Evolutionary conservation across 2,888 invertebrate genomes (phyloP).

Genomic region (Resseliella maxima): DNA sequence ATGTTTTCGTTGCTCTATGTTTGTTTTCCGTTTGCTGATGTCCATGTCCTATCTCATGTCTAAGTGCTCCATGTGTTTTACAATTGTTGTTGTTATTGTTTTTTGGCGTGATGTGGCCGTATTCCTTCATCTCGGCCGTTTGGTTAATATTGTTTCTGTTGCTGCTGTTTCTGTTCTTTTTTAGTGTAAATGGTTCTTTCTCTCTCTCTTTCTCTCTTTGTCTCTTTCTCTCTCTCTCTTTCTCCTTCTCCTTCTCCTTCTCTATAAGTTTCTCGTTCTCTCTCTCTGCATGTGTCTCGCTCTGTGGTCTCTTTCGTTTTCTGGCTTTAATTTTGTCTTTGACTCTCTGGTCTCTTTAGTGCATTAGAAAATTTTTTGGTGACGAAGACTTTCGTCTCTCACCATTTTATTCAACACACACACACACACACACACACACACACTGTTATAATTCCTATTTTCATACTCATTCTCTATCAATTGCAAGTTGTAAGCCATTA

Average conservation of each 20-base stretch:
- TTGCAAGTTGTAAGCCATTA: slow-evolving; percentile 49
- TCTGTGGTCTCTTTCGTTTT: too few species aligned
- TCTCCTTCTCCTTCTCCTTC: too few species aligned
- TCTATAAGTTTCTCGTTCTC: too few species aligned
- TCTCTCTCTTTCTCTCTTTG: too few species aligned
- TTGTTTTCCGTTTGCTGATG: slow-evolving; percentile 1
- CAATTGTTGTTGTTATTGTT: neutral
- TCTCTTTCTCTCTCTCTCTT: too few species aligned
- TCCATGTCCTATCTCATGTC: neutral
- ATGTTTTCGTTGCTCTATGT: neutral
- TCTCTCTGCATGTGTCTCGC: too few species aligned
- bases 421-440: neutral
- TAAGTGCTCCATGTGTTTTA: neutral
- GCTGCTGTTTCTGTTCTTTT: neutral
- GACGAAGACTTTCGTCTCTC: neutral
- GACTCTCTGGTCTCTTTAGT: neutral
- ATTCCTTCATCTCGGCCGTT: neutral
- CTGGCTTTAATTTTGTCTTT: too few species aligned
- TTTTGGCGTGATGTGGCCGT: neutral
- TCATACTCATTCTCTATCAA: slow-evolving; percentile 38
- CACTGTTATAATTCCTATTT: slow-evolving; percentile 3
- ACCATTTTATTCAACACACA: neutral
- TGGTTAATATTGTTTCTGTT: too few species aligned
- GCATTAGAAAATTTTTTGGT: slow-evolving; percentile 23
- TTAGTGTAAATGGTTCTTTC: neutral